Evolutionary conservation across 2,797 vertebrate species (phyloP), one percentile per base, ranked within the genome.

Genomic region (Moxostoma hubbsi): DNA sequence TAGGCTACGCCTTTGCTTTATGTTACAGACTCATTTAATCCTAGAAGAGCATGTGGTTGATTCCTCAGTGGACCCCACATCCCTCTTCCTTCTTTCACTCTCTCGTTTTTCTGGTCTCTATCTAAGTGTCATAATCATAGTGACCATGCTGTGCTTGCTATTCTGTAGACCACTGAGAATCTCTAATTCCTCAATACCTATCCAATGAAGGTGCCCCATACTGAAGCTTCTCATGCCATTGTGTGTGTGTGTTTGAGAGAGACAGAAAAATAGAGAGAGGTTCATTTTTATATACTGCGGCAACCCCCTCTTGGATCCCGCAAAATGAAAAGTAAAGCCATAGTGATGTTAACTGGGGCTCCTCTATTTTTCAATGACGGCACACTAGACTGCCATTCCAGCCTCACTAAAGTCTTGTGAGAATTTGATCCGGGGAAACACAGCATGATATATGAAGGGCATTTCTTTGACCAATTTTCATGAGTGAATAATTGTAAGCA

Each of bases 121-220:
- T 94, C 91, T 92, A 93, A 94, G 91, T 87, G 92, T 93, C 90
- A 93, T 94, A 93, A 94, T 92, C 88, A 84, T 87, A 85, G 87
- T 85, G 66, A 86, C 87, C 93, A 90, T 92, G 93, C 93, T 93
- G 94, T 70, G 83, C 81, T 86, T 86, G 83, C 86, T 88, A 85
- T 87, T 94, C 91, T 91, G 89, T 90, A 85, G 90, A 86, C 85
- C 85, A 89, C 90, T 85, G 89, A 93, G 90, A 91, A 91, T 89
- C 91, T 88, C 87, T 94, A 94, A 94, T 94, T 92, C 91, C 80
- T 90, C 90, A 89, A 91, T 85, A 89, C 89, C 88, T 87, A 89
- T 36, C 36, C 36, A 36, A 36, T 36, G 36, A 36, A 36, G 36
- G 36, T 36, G 36, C 36, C 36, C 36, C 36, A 36, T 70, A 66